Conservation (phyloP, 2,113 vertebrate genomes). For the Mustela lutreola region DNA sequence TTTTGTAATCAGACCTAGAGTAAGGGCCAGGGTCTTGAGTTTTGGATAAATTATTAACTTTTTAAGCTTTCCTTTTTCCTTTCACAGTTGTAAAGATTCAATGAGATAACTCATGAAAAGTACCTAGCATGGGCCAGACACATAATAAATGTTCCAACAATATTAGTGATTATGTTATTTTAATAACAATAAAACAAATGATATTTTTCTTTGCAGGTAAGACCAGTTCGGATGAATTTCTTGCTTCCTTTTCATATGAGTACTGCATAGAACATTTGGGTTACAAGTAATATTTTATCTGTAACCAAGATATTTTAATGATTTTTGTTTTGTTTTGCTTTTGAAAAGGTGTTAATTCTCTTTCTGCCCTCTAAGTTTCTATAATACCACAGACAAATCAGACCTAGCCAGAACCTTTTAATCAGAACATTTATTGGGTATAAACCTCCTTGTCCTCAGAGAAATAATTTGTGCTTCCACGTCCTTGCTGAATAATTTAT, state of each 20-base stretch:
- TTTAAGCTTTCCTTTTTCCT: background rate
- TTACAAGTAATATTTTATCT: background rate
- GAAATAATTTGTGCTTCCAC: background rate
- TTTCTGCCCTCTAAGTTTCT: background rate
- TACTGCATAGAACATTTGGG: background rate
- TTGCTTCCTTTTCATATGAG: background rate
- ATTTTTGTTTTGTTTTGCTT: constrained; percentile 34
- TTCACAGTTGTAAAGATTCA: background rate
- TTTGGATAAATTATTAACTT: background rate
- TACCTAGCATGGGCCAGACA: background rate
- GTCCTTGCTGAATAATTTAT: constrained; percentile 47
- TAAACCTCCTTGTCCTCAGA: background rate
- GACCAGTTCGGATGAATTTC: background rate
- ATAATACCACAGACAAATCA: background rate
- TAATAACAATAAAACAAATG: background rate
- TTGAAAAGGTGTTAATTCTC: constrained; percentile 24
- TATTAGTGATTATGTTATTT: background rate
- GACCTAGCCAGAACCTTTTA: background rate
- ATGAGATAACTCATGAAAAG: background rate
- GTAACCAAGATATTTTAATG: background rate
- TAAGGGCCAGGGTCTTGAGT: background rate
- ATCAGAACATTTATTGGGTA: background rate
- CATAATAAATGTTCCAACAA: background rate
- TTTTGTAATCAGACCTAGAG: background rate
- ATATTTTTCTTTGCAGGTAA: background rate